Conservation (phyloP, 2,113 vertebrate species). For the Sinosuthora webbiana region DNA sequence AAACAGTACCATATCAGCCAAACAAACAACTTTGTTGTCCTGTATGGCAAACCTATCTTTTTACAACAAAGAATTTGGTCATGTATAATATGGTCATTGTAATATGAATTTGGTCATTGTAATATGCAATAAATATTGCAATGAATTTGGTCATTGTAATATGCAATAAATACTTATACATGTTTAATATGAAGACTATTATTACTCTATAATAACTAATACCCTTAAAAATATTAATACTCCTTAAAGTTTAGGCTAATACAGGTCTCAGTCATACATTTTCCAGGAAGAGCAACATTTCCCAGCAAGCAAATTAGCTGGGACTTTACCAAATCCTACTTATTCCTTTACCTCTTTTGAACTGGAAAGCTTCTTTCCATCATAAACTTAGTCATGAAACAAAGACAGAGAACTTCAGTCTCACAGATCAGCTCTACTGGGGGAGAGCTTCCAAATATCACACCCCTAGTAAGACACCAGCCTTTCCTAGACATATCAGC, state of each 20-base stretch:
- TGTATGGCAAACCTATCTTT: background rate
- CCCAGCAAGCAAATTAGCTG: background rate
- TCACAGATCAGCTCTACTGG: background rate
- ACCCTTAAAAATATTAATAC: background rate
- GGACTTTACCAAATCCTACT: background rate
- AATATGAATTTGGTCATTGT: no score
- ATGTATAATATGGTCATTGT: no score
- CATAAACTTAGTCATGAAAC: background rate
- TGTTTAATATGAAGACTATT: background rate
- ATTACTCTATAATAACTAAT: background rate
- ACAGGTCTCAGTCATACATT: background rate
- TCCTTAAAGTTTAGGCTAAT: background rate
- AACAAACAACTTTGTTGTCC: background rate
- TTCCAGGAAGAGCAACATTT: background rate
- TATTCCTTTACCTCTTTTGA: background rate
- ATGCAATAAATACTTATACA: background rate
- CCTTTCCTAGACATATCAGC: background rate
- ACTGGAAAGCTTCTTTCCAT: background rate
- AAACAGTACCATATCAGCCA: background rate
- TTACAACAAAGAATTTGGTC: background rate
- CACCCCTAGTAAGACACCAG: background rate
- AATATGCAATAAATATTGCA: no score
- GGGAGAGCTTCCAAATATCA: background rate
- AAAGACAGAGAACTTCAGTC: background rate
- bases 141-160: no score